Evolutionary conservation across 2,113 vertebrate genomes (phyloP).

Genomic region (Nipponia nippon): DNA sequence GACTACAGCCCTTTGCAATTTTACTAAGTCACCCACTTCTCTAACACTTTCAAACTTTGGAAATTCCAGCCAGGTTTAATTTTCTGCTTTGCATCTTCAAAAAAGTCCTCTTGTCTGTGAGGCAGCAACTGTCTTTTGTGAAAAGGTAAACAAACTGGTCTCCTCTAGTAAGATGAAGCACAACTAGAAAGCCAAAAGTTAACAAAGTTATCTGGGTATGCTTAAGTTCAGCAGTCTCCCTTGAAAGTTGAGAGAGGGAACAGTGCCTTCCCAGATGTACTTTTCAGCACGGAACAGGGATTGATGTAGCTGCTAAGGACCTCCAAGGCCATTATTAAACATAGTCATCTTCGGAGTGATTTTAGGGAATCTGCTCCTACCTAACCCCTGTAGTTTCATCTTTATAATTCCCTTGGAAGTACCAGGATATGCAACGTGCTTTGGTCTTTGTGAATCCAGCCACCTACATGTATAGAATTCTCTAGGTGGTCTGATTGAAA

Average conservation of each 20-base stretch:
- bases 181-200: background rate
- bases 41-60: background rate
- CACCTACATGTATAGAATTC: background rate
- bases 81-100: background rate
- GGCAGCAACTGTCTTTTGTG: background rate
- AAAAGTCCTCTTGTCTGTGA: background rate
- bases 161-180: background rate
- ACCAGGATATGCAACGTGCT: background rate
- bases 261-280: background rate
- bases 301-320: background rate
- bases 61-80: background rate
- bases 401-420: background rate
- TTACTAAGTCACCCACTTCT: background rate
- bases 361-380: background rate
- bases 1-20: background rate
- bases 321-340: background rate
- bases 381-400: background rate
- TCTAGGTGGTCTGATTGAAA: background rate
- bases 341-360: background rate
- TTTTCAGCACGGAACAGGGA: background rate
- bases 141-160: background rate
- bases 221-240: background rate
- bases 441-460: background rate
- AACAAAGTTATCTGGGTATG: background rate
- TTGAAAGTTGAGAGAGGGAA: background rate